phyloP scores from a whole-genome alignment of 2,888 invertebrate genomes.

The Amphipyra berbera region DNA sequence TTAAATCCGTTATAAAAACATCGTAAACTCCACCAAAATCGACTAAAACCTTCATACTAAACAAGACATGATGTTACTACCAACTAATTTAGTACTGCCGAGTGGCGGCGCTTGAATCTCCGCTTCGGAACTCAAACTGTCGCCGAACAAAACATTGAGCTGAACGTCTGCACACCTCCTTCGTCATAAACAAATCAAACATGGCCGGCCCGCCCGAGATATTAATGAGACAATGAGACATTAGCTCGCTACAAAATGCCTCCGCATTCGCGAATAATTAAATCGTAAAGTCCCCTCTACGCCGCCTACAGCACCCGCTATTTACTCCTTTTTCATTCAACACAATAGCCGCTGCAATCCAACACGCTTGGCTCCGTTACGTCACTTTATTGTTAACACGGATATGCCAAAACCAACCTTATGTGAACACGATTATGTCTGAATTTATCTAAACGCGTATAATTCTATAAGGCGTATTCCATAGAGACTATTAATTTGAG shows the following conservation, averaged over 20 bases:
- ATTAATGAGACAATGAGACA: slow-evolving; percentile 90
- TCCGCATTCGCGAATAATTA: slow-evolving; percentile 90
- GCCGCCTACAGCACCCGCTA: slow-evolving; percentile 87
- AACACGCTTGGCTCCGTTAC: slow-evolving; percentile 75
- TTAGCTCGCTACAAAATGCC: slow-evolving; percentile 90
- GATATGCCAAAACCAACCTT: slow-evolving; percentile 62
- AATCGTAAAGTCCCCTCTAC: slow-evolving; percentile 90
- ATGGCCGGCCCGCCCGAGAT: slow-evolving; percentile 88
- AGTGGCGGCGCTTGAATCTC: slow-evolving; percentile 55
- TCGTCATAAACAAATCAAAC: slow-evolving; percentile 89
- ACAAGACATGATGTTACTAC: slow-evolving; percentile 43
- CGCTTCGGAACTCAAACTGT: slow-evolving; percentile 60
- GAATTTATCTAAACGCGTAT: slow-evolving; percentile 47
- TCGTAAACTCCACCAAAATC: slow-evolving; percentile 19
- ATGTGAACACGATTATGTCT: slow-evolving; percentile 45
- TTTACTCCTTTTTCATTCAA: slow-evolving; percentile 90
- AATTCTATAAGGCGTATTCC: slow-evolving; percentile 85
- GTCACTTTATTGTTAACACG: slow-evolving; percentile 67
- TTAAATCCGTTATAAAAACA: not conserved
- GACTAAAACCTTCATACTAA: slow-evolving; percentile 32
- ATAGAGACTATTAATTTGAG: slow-evolving; percentile 87
- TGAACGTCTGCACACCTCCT: slow-evolving; percentile 76
- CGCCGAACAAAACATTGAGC: slow-evolving; percentile 66
- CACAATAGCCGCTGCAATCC: slow-evolving; percentile 89
- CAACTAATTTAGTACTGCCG: slow-evolving; percentile 53